phyloP scores from a whole-genome alignment of 2,797 vertebrate genomes.

The Dicrostonyx torquatus region DNA sequence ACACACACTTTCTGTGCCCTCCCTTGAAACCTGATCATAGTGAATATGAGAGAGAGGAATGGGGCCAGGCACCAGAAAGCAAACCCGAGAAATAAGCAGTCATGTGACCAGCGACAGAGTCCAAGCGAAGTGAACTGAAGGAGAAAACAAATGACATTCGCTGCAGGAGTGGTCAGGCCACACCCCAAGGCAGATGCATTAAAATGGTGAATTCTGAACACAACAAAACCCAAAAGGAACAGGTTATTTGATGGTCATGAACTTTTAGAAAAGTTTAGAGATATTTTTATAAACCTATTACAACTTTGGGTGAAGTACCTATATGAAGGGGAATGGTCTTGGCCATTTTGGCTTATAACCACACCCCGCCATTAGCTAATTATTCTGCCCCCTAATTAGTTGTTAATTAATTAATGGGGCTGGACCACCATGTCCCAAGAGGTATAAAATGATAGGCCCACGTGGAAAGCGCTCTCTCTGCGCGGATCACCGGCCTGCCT shows the following conservation, averaged over 20 bases:
- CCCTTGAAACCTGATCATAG: constrained; percentile 34
- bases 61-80: constrained; percentile 22
- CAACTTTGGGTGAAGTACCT: not conserved
- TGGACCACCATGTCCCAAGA: no score
- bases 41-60: not conserved
- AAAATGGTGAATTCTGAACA: not conserved
- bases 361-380: no score
- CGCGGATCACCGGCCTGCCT: no score
- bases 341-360: no score
- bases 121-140: not conserved
- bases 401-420: no score
- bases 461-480: no score
- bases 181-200: not conserved
- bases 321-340: no score
- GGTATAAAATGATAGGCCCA: no score
- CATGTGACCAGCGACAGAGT: constrained; percentile 14
- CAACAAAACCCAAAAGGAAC: constrained; percentile 22
- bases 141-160: not conserved
- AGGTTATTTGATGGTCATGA: constrained; percentile 17
- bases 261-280: not conserved
- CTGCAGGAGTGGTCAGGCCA: not conserved
- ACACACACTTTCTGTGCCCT: not conserved
- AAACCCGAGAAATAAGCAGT: constrained; percentile 10
- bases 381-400: no score
- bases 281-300: not conserved